phyloP scores from a whole-genome alignment of 2,113 vertebrate genomes.

The Poecile atricapillus region DNA sequence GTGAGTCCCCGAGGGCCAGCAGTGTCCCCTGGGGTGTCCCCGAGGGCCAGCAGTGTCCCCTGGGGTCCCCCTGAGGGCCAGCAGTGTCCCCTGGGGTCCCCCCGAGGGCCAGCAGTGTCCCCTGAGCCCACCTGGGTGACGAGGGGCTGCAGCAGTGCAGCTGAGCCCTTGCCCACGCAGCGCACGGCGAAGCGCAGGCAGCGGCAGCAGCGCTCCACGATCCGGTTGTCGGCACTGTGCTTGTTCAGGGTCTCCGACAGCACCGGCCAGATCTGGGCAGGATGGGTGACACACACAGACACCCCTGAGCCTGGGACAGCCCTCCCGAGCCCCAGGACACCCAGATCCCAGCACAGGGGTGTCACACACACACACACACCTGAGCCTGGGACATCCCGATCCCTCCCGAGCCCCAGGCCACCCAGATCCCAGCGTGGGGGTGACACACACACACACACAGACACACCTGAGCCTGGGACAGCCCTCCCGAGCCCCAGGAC shows the following conservation, averaged over 20 bases:
- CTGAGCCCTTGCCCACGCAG: constrained; percentile 97
- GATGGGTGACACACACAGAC: too few relatives aligned
- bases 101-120: not conserved
- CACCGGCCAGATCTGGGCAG: constrained; percentile 92
- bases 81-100: too few relatives aligned
- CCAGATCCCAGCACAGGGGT: fast-evolving
- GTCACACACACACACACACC: too few relatives aligned
- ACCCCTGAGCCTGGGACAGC: too few relatives aligned
- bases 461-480: too few relatives aligned
- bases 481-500: too few relatives aligned
- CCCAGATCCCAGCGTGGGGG: too few relatives aligned
- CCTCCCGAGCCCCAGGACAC: not conserved
- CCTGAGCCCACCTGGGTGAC: constrained; percentile 86
- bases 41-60: too few relatives aligned
- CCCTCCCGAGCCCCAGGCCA: too few relatives aligned
- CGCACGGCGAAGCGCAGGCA: constrained; percentile 95
- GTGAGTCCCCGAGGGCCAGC: not conserved
- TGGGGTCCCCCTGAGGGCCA: too few relatives aligned
- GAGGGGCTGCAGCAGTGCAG: constrained; percentile 90
- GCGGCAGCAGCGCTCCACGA: constrained; percentile 95
- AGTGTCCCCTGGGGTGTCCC: not conserved
- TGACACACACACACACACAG: too few relatives aligned
- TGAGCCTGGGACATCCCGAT: too few relatives aligned
- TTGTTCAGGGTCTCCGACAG: constrained; percentile 94
- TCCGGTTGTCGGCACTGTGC: constrained; percentile 93